These are phyloP conservation scores for Parochlus steinenii DNA, from an alignment of 2,888 invertebrate genomes.

Conservation along the genomic window DNA sequence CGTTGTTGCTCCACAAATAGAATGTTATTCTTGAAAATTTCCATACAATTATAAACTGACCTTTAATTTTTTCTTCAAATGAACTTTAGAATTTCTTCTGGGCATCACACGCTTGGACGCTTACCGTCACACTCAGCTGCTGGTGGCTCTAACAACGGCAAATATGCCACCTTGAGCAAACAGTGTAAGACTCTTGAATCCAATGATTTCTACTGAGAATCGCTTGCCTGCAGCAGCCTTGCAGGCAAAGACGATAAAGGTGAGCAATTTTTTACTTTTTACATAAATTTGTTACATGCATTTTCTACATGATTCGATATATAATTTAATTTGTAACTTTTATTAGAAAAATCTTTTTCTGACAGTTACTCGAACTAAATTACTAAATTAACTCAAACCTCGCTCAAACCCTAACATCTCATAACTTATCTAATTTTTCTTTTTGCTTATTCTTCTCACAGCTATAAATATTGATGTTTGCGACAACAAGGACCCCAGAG, in stretches of 20 bases:
- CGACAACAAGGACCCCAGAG: slow-evolving; percentile 28
- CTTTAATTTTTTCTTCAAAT: background rate
- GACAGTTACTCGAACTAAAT: too few relatives aligned
- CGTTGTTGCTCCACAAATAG: too few relatives aligned
- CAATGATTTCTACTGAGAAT: slow-evolving; percentile 87
- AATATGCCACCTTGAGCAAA: slow-evolving; percentile 89
- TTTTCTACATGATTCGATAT: too few relatives aligned
- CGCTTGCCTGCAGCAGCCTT: slow-evolving; percentile 37
- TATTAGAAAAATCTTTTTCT: too few relatives aligned
- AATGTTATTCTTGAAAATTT: too few relatives aligned
- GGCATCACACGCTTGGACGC: slow-evolving; percentile 48
- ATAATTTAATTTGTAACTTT: too few relatives aligned
- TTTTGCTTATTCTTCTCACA: background rate
- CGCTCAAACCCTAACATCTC: too few relatives aligned
- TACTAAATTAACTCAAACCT: too few relatives aligned
- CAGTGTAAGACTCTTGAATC: slow-evolving; percentile 90
- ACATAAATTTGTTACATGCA: too few relatives aligned
- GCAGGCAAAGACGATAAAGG: slow-evolving; percentile 23
- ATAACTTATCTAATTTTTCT: background rate
- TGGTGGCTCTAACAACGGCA: slow-evolving; percentile 54
- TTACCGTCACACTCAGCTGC: slow-evolving; percentile 35
- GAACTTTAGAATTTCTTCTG: slow-evolving; percentile 18
- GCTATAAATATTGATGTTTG: slow-evolving; percentile 1
- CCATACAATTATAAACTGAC: background rate
- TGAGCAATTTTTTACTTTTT: too few relatives aligned